Evolutionary conservation across 1,140 invertebrate genomes (phyloP), one percentile per base, ranked within the genome.

Genomic region (Heliconius hermathena): DNA sequence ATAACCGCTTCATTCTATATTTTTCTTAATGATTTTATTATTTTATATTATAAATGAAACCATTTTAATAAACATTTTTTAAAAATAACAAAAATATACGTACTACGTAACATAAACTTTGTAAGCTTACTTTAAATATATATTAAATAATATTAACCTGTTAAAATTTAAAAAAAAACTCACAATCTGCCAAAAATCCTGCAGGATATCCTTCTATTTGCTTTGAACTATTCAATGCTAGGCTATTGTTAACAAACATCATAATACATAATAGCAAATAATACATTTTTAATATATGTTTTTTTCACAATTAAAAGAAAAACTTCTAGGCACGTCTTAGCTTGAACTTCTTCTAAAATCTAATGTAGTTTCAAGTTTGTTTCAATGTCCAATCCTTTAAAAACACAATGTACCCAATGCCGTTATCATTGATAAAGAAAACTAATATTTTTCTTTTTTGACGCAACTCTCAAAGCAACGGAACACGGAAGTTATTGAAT

Each of bases 181-280:
- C 81, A 91, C 89, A 91, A 79, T 90, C 84, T 36, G 82, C n/a
- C 29, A 90, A 74, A 85, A 80, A 88, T 71, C 89, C 89, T 1
- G 76, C 49, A 9, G 90, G 83, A 75, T 89, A 89, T 1, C 90
- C 90, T 74, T 88, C 90, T 66, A 89, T n/a, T 54, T 78, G 81
- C 54, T 88, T 91, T 11, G 84, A 83, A 82, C 87, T 88, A 20
- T 83, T 72, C 83, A 88, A 82, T 18, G 81, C n/a, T 22, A 54
- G 29, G 38, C 38, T 29, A 71, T 20, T 75, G 6, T 46, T 49
- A 66, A 66, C 72, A 26, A 71, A 71, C 4, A 79, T 1, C 20
- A 75, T 20, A 46, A 71, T 38, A 75, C 2, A 74, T n/a, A 75
- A 49, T 9, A 49, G 9, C 41, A 22, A 71, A 70, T 71, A 71